Conservation (phyloP, 2,888 invertebrate genomes). For the Brenthis daphne region DNA sequence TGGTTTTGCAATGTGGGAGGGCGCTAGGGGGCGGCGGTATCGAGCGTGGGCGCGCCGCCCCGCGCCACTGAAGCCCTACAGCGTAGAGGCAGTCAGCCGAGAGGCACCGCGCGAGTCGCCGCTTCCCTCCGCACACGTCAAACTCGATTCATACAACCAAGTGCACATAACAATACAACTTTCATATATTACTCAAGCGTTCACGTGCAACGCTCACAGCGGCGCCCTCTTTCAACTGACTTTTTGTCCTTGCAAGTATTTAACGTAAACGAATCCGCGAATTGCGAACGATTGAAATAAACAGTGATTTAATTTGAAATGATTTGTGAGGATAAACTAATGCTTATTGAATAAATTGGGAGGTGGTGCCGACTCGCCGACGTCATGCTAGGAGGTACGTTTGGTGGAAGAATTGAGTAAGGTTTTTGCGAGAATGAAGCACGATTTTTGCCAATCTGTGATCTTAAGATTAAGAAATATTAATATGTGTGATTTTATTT, state of each 20-base stretch:
- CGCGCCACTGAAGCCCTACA: slow-evolving; percentile 73
- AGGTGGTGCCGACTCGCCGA: slow-evolving; percentile 59
- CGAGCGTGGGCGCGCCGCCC: slow-evolving; percentile 80
- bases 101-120: slow-evolving; percentile 60
- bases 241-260: not conserved
- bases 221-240: slow-evolving; percentile 18
- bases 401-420: slow-evolving; percentile 36
- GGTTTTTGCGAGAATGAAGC: slow-evolving; percentile 15
- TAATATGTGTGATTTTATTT: not conserved
- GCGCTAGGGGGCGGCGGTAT: slow-evolving; percentile 77
- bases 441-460: slow-evolving; percentile 4
- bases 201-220: slow-evolving; percentile 44
- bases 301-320: slow-evolving; percentile 65
- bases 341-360: slow-evolving; percentile 69
- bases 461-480: not conserved
- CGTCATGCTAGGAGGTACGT: slow-evolving; percentile 74
- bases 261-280: slow-evolving; percentile 1
- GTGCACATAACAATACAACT: slow-evolving; percentile 50
- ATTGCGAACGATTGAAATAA: slow-evolving; percentile 43
- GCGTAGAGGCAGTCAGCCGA: slow-evolving; percentile 59
- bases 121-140: slow-evolving; percentile 42
- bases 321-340: slow-evolving; percentile 67
- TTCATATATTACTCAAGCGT: slow-evolving; percentile 45
- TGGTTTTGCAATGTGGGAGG: slow-evolving; percentile 77
- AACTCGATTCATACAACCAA: slow-evolving; percentile 41